phyloP scores from a whole-genome alignment of 2,888 invertebrate genomes.

The Scaptomyza reducta region DNA sequence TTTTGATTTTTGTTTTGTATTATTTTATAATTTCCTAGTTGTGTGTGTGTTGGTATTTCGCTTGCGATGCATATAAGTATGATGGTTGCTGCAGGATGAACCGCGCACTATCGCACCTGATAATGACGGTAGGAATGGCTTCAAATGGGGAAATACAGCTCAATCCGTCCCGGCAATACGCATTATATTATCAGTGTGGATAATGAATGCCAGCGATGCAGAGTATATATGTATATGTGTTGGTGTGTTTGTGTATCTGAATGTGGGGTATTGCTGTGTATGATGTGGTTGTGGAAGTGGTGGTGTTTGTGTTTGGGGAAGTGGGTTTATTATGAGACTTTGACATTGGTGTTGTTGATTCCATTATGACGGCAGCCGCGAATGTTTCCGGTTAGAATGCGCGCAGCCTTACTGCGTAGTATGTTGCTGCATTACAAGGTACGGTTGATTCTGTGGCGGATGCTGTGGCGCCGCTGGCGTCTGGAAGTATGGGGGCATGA shows the following conservation, averaged over 20 bases:
- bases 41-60: constrained; percentile 26
- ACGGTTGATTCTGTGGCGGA: constrained; percentile 82
- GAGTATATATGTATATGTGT: constrained; percentile 16
- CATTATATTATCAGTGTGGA: constrained; percentile 29
- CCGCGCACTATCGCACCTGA: constrained; percentile 32
- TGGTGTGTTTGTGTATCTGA: constrained; percentile 17
- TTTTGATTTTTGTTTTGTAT: constrained; percentile 44
- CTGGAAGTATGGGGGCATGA: constrained; percentile 82
- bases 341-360: constrained; percentile 40
- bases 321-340: constrained; percentile 31
- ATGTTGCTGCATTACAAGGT: constrained; percentile 84
- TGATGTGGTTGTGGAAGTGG: constrained; percentile 3
- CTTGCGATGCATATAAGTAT: constrained; percentile 30
- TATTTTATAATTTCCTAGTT: constrained; percentile 79
- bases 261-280: constrained; percentile 29
- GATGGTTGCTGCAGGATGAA: constrained; percentile 26
- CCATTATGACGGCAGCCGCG: constrained; percentile 32
- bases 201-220: constrained; percentile 10
- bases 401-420: constrained; percentile 78
- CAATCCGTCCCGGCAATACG: constrained; percentile 12
- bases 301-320: constrained; percentile 5
- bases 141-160: constrained; percentile 25
- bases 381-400: constrained; percentile 21
- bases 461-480: constrained; percentile 81
- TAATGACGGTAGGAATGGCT: constrained; percentile 37